Percentiles rank a stretch among this genome's conserved stretches.
Evolutionary conservation across 2,888 invertebrate species (phyloP).

Genomic region (Alloplasta piceator): DNA sequence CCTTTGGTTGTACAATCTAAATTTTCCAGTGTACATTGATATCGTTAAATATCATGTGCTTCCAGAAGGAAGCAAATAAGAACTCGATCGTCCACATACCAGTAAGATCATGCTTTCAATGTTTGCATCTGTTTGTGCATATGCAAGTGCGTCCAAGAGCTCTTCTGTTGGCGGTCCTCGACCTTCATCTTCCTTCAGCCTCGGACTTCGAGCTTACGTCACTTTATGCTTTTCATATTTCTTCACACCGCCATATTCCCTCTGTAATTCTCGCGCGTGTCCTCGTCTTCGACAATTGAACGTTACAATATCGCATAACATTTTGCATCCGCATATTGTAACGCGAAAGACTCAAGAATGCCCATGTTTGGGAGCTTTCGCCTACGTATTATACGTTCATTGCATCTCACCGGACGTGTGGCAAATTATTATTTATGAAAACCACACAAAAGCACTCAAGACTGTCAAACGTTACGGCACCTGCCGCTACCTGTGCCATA

Average conservation of each 20-base stretch:
- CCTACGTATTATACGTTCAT: not conserved
- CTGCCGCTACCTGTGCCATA: constrained; percentile 59
- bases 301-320: not conserved
- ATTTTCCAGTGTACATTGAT: not conserved
- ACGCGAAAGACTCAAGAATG: constrained; percentile 3
- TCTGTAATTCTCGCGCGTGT: not conserved
- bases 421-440: constrained; percentile 67
- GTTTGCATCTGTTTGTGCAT: not conserved
- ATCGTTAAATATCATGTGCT: not conserved
- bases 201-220: constrained; percentile 63
- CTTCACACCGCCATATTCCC: constrained; percentile 9
- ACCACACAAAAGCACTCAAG: constrained; percentile 58
- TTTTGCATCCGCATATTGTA: not conserved
- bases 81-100: constrained; percentile 24
- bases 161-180: constrained; percentile 20
- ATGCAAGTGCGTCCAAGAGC: constrained; percentile 6
- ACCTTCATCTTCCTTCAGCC: constrained; percentile 54
- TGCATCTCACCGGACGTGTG: constrained; percentile 33
- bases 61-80: constrained; percentile 29
- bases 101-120: not conserved
- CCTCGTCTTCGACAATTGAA: constrained; percentile 23
- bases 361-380: constrained; percentile 3
- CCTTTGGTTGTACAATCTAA: too few species aligned
- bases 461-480: constrained; percentile 1
- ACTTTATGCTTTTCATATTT: constrained; percentile 51